phyloP scores from a whole-genome alignment of 2,797 vertebrate species.

The Amblyraja radiata region DNA sequence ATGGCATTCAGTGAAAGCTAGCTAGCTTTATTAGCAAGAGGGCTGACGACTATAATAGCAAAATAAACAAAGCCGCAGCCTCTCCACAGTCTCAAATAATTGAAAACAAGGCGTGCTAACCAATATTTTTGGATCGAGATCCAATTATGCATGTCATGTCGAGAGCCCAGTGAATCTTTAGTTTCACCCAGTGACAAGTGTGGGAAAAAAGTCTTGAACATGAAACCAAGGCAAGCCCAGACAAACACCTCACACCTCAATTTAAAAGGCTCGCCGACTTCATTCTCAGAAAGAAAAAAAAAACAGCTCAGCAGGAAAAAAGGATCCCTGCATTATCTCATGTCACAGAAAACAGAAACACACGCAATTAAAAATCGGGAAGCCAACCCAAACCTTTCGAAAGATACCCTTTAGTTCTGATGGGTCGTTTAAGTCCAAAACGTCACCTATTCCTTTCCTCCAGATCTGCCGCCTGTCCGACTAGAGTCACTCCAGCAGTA shows the following conservation, averaged over 20 bases:
- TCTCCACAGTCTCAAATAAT: neutral
- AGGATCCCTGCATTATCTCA: slow-evolving; percentile 42
- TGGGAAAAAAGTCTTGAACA: slow-evolving; percentile 70
- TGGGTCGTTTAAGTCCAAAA: too few relatives aligned
- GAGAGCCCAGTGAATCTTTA: slow-evolving; percentile 58
- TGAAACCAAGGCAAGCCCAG: slow-evolving; percentile 59
- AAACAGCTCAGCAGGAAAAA: neutral
- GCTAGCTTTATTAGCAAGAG: neutral
- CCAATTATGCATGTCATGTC: slow-evolving; percentile 65
- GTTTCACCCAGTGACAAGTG: slow-evolving; percentile 68
- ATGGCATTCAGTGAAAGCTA: neutral
- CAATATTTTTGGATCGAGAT: slow-evolving; percentile 54
- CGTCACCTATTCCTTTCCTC: too few relatives aligned
- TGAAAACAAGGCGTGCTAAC: slow-evolving; percentile 8
- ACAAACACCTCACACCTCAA: slow-evolving; percentile 50
- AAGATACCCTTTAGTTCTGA: too few relatives aligned
- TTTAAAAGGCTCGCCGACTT: slow-evolving; percentile 44
- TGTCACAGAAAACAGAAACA: slow-evolving; percentile 37
- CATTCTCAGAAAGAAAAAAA: slow-evolving; percentile 45
- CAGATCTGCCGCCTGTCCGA: too few relatives aligned
- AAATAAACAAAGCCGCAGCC: neutral
- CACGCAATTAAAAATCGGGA: too few relatives aligned
- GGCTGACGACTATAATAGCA: neutral
- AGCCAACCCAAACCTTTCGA: too few relatives aligned
- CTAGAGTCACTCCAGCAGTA: too few relatives aligned